phyloP scores from a whole-genome alignment of 2,797 vertebrate species.

The Thamnophis elegans region DNA sequence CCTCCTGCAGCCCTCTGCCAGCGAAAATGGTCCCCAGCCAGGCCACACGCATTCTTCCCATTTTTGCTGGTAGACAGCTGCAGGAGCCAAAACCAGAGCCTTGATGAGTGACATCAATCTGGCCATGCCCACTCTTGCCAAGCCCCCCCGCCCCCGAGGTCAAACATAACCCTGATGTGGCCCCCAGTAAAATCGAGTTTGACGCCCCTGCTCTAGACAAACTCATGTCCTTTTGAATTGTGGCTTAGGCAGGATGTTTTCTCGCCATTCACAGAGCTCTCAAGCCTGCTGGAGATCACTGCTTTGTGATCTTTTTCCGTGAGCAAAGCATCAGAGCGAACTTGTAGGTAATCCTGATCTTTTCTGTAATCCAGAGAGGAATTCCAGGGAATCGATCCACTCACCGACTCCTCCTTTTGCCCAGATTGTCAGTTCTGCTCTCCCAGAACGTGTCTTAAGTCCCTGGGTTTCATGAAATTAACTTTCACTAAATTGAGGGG shows the following conservation, averaged over 20 bases:
- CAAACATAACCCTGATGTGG: too few species aligned
- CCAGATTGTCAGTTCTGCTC: neutral
- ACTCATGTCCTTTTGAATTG: neutral
- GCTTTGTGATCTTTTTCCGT: neutral
- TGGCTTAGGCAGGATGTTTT: neutral
- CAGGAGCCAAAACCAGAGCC: too few species aligned
- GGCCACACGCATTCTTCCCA: too few species aligned
- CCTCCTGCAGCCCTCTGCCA: too few species aligned
- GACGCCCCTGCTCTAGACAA: neutral
- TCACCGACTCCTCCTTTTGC: neutral
- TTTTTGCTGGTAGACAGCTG: too few species aligned
- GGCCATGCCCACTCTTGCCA: too few species aligned
- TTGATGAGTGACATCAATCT: too few species aligned
- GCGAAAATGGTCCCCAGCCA: too few species aligned
- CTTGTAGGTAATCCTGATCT: neutral
- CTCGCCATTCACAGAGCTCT: neutral
- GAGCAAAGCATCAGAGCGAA: neutral
- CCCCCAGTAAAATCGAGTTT: too few species aligned
- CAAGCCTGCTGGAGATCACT: neutral
- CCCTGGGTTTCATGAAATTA: neutral
- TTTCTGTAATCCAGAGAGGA: neutral
- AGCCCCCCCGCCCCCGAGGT: accelerated
- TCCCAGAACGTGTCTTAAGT: neutral
- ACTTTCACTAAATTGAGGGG: neutral
- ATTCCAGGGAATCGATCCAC: neutral